A percentile compares a stretch with the other conserved stretches of the same genome.
These are phyloP conservation scores for Drosophila anomalata DNA, from an alignment of 2,888 invertebrate genomes.

Conservation along the genomic window DNA sequence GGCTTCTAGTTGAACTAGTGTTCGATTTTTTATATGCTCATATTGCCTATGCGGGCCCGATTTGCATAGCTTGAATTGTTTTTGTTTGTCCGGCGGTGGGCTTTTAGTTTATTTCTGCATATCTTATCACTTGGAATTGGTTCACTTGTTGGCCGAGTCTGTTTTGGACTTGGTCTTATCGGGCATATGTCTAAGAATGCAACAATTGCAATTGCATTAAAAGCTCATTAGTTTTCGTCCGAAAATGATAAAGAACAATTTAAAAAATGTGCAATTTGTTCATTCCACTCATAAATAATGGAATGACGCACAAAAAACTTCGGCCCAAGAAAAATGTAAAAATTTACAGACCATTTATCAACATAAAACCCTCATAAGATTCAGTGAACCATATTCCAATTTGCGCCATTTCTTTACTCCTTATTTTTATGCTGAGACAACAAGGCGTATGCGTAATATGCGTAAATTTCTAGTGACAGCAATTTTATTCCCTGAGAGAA, in stretches of 20 bases:
- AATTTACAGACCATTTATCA: constrained; percentile 34
- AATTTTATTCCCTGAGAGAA: constrained; percentile 38
- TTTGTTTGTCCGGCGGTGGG: constrained; percentile 7
- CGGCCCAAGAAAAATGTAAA: neutral
- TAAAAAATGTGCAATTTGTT: too few species aligned
- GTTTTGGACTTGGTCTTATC: constrained; percentile 21
- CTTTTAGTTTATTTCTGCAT: constrained; percentile 19
- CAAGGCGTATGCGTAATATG: constrained; percentile 50
- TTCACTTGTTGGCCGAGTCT: constrained; percentile 10
- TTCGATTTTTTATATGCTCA: constrained; percentile 15
- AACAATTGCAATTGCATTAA: constrained; percentile 27
- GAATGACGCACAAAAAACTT: neutral
- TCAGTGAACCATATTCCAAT: constrained; percentile 18
- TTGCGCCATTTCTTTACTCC: constrained; percentile 3
- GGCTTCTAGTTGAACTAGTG: constrained; percentile 23
- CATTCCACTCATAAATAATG: neutral
- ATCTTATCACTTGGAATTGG: constrained; percentile 39
- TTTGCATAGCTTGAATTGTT: constrained; percentile 47
- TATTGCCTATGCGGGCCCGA: constrained; percentile 36
- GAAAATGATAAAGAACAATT: constrained; percentile 1
- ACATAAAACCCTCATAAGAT: constrained; percentile 1
- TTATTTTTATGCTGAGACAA: constrained; percentile 21
- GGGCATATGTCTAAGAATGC: constrained; percentile 10
- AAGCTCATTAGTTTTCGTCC: constrained; percentile 12
- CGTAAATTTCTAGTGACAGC: constrained; percentile 42